Evolutionary conservation across 2,888 invertebrate genomes (phyloP), one percentile per base, ranked within the genome.

Genomic region (Epistrophe eligans): DNA sequence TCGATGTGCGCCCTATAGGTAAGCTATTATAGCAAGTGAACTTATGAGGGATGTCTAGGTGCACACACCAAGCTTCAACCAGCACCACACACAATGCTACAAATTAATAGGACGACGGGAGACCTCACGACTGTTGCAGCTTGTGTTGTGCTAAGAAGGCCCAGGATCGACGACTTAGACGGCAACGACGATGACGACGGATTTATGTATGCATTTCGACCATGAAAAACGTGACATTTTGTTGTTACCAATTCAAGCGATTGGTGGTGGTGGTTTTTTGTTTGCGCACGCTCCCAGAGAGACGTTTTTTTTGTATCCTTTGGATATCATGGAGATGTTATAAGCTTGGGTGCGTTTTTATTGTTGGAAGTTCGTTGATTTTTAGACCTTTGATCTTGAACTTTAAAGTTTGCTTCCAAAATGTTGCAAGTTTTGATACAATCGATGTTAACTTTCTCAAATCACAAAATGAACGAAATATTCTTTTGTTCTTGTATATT

Each of bases 211-310:
- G 73, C 80, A 84, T 77, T 84, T 80, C 91, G 92, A 91, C 92
- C 92, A 92, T 92, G 92, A 92, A 92, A 92, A 92, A 92, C 92
- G 92, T 92, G 92, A 92, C 92, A 92, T 91, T 92, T 92, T 91
- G 91, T 91, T 91, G 92, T 92, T 91, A 91, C 91, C 83, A 76
- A 91, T 91, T 91, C 90, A 91, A 83, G 79, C 45, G 71, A 76
- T 79, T 55, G 72, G 60, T 57, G 58, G 57, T 50, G 15, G 50
- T 55, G 19, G 45, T 45, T 48, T 48, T 32, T 71, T 70, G 40
- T 70, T 55, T 15, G 70, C 62, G 35, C 62, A 79, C 48, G 66
- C 48, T 35, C n/a, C 19, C 15, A 45, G 15, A 48, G 62, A 35
- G 52, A 35, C 6, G 24, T 64, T 32, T 67, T 35, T 35, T 67